Evolutionary conservation across 2,113 vertebrate species (phyloP), one percentile per base, ranked within the genome.

Genomic region (Fulica atra): DNA sequence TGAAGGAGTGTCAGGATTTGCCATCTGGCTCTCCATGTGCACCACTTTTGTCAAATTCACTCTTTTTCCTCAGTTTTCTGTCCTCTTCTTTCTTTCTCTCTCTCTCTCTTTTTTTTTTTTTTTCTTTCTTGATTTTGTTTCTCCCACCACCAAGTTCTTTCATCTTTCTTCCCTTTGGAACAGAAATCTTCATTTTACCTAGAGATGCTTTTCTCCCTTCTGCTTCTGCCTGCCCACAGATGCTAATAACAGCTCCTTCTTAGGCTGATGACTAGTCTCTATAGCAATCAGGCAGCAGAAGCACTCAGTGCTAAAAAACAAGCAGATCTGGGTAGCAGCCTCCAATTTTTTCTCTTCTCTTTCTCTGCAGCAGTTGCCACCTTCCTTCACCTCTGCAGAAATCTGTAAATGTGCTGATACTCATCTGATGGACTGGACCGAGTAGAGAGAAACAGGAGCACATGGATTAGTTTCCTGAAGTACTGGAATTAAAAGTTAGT

Each of bases 221-320:
- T 93, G 65, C 56, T 94, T 81, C 73, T 91, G 53, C 81, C 81
- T 94, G 81, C 88, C 84, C 92, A 95, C 83, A 73, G 86, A 84
- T 94, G 78, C 74, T 97, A 96, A 96, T 94, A 96, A 78, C 94
- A 92, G 64, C 83, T 96, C 78, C 88, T 92, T 53, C 93, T 93
- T 60, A 89, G 68, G 66, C 81, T 88, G 69, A 77, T 88, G 78
- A 61, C 85, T 94, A 65, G 88, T 95, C 95, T 96, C 91, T 95
- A 29, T 81, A 96, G 93, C 74, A 95, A 96, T 97, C 93, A 95
- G 70, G 71, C 81, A 95, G 80, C 81, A 97, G 94, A 92, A 92
- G 74, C 81, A 93, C 65, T 91, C 73, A 94, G 42, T 2, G 2
- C 78, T 59, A 69, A 83, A 88, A 92, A 76, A 0, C 21, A 79